These are phyloP conservation scores for Drosophila quinaria DNA, from an alignment of 2,888 invertebrate species.

Conservation along the genomic window DNA sequence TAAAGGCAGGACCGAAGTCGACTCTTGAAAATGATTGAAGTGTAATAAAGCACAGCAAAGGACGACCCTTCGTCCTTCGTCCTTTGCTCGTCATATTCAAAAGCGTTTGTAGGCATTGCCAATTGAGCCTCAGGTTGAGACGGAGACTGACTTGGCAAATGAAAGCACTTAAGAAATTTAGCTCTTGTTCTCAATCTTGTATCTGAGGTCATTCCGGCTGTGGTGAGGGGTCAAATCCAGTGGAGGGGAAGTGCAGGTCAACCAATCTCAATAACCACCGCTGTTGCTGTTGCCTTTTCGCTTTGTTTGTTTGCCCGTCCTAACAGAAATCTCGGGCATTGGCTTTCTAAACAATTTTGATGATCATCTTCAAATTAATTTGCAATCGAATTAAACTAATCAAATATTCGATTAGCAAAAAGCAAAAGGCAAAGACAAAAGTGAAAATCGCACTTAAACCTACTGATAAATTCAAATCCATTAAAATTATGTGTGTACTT, in stretches of 20 bases:
- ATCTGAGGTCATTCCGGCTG: slow-evolving; percentile 66
- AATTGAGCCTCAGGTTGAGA: slow-evolving; percentile 26
- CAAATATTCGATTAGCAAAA: slow-evolving; percentile 73
- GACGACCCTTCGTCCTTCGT: no score
- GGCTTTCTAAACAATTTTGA: slow-evolving; percentile 41
- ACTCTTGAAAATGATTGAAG: slow-evolving; percentile 77
- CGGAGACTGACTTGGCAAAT: slow-evolving; percentile 58
- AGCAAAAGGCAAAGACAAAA: slow-evolving; percentile 14
- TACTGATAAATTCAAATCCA: slow-evolving; percentile 38
- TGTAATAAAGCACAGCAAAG: slow-evolving; percentile 75
- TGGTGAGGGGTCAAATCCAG: neutral
- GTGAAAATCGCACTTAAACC: slow-evolving; percentile 33
- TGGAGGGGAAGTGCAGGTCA: slow-evolving; percentile 6
- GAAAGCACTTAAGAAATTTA: slow-evolving; percentile 79
- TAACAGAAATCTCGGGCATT: slow-evolving; percentile 49
- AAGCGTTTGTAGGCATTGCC: slow-evolving; percentile 26
- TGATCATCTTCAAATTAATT: slow-evolving; percentile 66
- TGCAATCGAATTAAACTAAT: slow-evolving; percentile 66
- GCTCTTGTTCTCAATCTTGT: slow-evolving; percentile 80
- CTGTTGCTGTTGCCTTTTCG: slow-evolving; percentile 30
- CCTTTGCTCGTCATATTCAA: slow-evolving; percentile 12
- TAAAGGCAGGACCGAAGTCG: slow-evolving; percentile 40
- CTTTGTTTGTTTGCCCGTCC: slow-evolving; percentile 39
- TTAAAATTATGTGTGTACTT: slow-evolving; percentile 31
- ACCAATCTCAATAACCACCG: slow-evolving; percentile 17